Evolutionary conservation across 2,797 vertebrate species (phyloP), one percentile per base, ranked within the genome.

Genomic region (Rhinatrema bivittatum): DNA sequence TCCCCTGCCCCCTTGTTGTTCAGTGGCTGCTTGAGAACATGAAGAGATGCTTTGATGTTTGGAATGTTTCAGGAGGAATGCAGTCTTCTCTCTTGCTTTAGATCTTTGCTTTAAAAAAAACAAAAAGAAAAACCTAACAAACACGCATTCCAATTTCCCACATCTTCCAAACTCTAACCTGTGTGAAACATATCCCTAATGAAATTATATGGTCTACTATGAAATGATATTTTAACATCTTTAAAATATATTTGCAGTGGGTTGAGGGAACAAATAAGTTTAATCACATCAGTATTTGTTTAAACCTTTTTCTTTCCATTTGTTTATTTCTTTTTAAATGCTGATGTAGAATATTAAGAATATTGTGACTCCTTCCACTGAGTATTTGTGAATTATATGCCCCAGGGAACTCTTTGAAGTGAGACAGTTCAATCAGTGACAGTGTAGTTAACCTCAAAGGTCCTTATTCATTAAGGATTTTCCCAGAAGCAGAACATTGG

Each of bases 31-130:
- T 32, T 58, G 17, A 43, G 27, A 36, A 48, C 9, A 10, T 21
- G 32, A 63, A 56, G 29, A 64, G 59, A 34, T 42, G 33, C 54
- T 65, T 65, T 71, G 53, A 68, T 65, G 49, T 66, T 47, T 56
- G 23, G 41, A 53, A 68, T 51, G 25, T 39, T 50, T 48, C 32
- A 43, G 33, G 31, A 23, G 39, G 40, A 53, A 46, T 44, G 39
- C 14, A 54, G 38, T 14, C 46, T 60, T 42, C 38, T 33, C 50
- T 56, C 56, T 30, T 56, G 5, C 11, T 51, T 56, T 5, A 2
- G 1, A 42, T 50, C 15, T 32, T 39, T 53, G 26, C 40, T 40
- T 34, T 14, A 4, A 27, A 19, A 36, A 36, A 9, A 16, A 15
- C n/a, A n/a, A n/a, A n/a, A n/a, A n/a, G n/a, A n/a, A n/a, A n/a